Base-by-base conservation (phyloP, 2,113 vertebrate genomes). In the Clarias batrachus region DNA sequence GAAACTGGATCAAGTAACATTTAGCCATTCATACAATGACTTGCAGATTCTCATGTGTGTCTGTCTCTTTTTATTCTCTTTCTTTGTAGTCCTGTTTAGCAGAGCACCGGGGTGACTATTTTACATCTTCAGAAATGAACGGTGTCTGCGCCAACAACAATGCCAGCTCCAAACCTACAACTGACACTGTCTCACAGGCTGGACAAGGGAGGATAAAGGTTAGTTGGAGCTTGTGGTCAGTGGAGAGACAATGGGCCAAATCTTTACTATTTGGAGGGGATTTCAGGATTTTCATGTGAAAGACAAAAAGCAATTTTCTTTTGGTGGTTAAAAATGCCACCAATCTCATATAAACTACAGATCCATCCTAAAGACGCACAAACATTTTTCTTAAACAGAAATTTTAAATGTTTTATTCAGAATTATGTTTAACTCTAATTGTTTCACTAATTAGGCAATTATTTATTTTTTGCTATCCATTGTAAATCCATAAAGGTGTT, bases 201-300 rank as follows among this genome's bases (percentile, higher is more conserved):
- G 87, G 87, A 89, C 89, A 91, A 82, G 87, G 91, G 87, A 95
- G 94, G 90, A 94, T 96, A 86, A 95, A 94, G 94, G 95, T 96
- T 86, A 65, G 84, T 23, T 84, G 83, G 85, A 76, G 16, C 77
- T 17, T 57, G 4, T 33, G 30, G 21, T 59, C 48, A 68, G 37
- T 60, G 54, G 56, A 79, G 54, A 85, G 2, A 54, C 56, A 74
- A 71, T 25, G 66, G 82, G 52, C 60, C 70, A 65, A 56, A 37
- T 81, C 6, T 82, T 30, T 63, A 63, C 7, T 62, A 30, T 86
- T 60, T 65, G 37, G n/a, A 63, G 17, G 33, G 56, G n/a, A 25
- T 30, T 33, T 78, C 23, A 25, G 41, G 10, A 9, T 77, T 77
- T 48, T 78, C 59, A 85, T 16, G 12, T 30, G 2, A 63, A 19